Conservation (phyloP, 2,888 invertebrate species). For the Trissonchulus latispiculum region DNA sequence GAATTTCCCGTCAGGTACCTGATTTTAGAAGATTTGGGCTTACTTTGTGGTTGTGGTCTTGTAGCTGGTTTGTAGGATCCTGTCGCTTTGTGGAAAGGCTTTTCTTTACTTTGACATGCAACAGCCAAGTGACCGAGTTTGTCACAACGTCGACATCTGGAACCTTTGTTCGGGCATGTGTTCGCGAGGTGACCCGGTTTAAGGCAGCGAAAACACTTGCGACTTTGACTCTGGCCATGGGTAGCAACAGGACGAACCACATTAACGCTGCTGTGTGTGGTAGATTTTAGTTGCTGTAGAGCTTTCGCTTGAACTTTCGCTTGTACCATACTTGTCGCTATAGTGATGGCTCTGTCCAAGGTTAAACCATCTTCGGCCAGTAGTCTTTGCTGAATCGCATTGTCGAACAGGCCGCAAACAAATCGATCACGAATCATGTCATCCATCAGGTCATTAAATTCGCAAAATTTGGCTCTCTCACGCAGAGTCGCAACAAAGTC, state of each 20-base stretch:
- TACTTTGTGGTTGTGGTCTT: no score
- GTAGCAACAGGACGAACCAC: no score
- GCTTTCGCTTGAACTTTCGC: not conserved
- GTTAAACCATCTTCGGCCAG: not conserved
- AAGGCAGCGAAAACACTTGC: not conserved
- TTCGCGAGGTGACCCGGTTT: not conserved
- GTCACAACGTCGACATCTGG: not conserved
- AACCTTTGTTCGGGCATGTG: not conserved
- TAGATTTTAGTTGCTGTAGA: no score
- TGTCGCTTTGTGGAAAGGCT: not conserved
- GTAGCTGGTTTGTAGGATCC: no score
- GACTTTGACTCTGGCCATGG: no score
- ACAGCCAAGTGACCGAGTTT: not conserved
- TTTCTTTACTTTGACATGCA: not conserved
- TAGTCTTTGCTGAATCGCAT: not conserved
- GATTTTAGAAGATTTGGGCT: not conserved
- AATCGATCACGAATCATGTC: not conserved
- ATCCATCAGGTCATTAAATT: not conserved
- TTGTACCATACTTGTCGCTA: not conserved
- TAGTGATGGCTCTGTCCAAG: not conserved
- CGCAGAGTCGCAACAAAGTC: not conserved
- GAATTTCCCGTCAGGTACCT: not conserved
- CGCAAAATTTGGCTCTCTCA: not conserved
- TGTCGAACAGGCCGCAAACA: not conserved
- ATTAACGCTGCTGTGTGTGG: no score